Percentiles rank a stretch among this genome's conserved stretches.
phyloP scores from a whole-genome alignment of 1,140 invertebrate genomes.

The Habropoda laboriosa region DNA sequence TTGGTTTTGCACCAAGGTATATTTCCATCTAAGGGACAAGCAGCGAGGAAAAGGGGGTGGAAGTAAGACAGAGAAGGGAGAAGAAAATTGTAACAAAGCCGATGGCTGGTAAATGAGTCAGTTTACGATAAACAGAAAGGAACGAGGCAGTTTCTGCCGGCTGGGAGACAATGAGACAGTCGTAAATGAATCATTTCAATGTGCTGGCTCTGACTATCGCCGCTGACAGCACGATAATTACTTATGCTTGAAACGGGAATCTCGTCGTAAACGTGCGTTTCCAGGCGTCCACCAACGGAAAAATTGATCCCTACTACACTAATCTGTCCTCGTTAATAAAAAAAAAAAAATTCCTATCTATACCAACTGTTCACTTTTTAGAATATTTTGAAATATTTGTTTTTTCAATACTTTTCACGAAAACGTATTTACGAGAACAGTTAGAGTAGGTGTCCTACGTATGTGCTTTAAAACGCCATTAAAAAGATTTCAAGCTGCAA shows the following conservation, averaged over 20 bases:
- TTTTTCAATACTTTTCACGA: too few species aligned
- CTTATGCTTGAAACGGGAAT: not conserved
- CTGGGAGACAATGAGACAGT: conserved; percentile 57
- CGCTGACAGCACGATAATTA: conserved; percentile 24
- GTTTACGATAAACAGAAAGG: conserved; percentile 66
- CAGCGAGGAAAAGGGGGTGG: too few species aligned
- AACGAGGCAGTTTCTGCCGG: conserved; percentile 51
- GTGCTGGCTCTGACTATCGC: conserved; percentile 17
- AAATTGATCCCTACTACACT: too few species aligned
- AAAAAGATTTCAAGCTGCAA: too few species aligned
- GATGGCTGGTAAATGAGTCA: conserved; percentile 66
- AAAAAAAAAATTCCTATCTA: too few species aligned
- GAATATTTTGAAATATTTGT: too few species aligned
- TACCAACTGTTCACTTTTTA: too few species aligned
- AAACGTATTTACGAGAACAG: too few species aligned
- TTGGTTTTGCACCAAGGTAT: conserved; percentile 10
- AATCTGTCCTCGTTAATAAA: too few species aligned
- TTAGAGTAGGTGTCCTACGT: too few species aligned
- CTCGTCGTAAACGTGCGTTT: not conserved
- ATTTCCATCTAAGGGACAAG: conserved; percentile 16
- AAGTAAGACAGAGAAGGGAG: too few species aligned
- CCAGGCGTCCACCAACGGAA: not conserved
- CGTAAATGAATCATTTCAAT: conserved; percentile 63
- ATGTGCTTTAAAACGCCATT: too few species aligned
- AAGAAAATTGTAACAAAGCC: conserved; percentile 66